A percentile compares a stretch with the other conserved stretches of the same genome.
Evolutionary conservation across 1,140 invertebrate species (phyloP).

Genomic region (Hesperophylax magnus): DNA sequence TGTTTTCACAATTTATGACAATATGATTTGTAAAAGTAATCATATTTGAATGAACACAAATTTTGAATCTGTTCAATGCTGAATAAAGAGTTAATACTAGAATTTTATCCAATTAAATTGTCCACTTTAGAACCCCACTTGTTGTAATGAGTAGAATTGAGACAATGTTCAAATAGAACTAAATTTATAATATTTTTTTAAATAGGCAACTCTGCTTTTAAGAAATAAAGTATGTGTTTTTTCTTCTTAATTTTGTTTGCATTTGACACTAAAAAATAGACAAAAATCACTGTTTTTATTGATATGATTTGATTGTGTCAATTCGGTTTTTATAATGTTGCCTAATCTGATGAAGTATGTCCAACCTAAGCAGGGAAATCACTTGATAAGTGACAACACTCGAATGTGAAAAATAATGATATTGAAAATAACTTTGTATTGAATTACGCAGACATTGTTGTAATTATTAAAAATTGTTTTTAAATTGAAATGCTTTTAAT

Average conservation of each 20-base stretch:
- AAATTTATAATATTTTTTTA: background rate
- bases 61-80: no score
- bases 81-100: no score
- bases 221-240: background rate
- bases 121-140: no score
- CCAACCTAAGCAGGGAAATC: conserved; percentile 15
- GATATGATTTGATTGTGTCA: no score
- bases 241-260: no score
- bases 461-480: conserved; percentile 34
- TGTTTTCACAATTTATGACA: no score
- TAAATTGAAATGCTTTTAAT: conserved; percentile 12
- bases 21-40: no score
- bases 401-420: conserved; percentile 7
- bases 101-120: no score
- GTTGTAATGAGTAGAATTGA: background rate
- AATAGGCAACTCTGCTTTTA: background rate
- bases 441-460: conserved; percentile 27
- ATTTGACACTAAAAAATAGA: background rate
- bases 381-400: background rate
- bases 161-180: background rate
- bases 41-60: no score
- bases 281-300: conserved; percentile 1
- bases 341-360: conserved; percentile 16
- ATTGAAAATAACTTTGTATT: conserved; percentile 36
- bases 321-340: background rate